Base-by-base conservation (phyloP, 2,113 vertebrate species). In the Neotragus pygmaeus region DNA sequence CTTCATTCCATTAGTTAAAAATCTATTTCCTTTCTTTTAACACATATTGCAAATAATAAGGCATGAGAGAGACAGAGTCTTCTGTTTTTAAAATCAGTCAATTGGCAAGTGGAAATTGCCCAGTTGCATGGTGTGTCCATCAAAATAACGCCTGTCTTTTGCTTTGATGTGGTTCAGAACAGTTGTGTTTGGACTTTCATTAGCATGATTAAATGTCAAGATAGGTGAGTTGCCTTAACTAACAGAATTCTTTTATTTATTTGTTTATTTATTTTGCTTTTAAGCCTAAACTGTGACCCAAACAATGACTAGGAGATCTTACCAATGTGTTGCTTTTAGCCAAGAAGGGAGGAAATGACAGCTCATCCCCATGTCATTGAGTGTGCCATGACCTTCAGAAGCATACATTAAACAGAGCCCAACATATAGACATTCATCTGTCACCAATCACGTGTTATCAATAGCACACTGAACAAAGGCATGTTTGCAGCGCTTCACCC, bases 1-100 rank as follows among this genome's bases (percentile, higher is more conserved):
- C 89, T 88, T 94, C 43, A 60, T 90, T 97, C 98, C 97, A 94
- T 96, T 97, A 97, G 95, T 96, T 97, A 97, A 98, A 98, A 98
- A 92, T 73, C 77, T 77, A 19, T 91, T 97, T 95, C 90, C 93
- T 96, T 97, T 45, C 82, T 95, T 15, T 77, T 96, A 2, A 96
- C 0, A 95, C n/a, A 0, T 96, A 85, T 87, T 93, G 84, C 95
- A 94, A 98, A 83, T 43, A 53, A 0, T n/a, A 80, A 96, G 57
- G 58, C 96, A 36, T 58, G 53, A 83, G 88, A 98, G 91, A 95
- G 88, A 96, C 39, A 33, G 70, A 96, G 27, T 83, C 10, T 23
- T 91, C 80, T 96, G 83, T 28, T 97, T 98, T 89, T 77, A 58
- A 91, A 94, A 64, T 28, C 51, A 98, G 85, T 91, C 55, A 95